Conservation (phyloP, 2,888 invertebrate genomes). For the Pachymerium ferrugineum region DNA sequence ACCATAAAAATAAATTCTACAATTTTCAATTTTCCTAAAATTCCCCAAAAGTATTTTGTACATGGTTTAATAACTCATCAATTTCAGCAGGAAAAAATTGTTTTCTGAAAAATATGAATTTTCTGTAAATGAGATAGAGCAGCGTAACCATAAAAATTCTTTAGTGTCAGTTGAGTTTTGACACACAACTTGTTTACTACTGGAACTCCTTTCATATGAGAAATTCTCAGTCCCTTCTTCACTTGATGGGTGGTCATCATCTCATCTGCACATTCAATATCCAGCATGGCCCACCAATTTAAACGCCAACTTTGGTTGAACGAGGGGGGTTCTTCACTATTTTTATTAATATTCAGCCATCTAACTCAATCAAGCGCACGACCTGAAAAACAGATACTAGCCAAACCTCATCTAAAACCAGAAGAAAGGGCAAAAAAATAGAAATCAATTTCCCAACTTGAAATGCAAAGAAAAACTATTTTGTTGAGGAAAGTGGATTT, state of each 20-base stretch:
- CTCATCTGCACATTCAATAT: not conserved
- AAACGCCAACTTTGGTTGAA: not conserved
- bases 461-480: not conserved
- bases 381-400: too few species aligned
- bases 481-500: not conserved
- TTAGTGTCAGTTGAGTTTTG: not conserved
- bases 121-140: not conserved
- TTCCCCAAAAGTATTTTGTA: too few species aligned
- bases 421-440: not conserved
- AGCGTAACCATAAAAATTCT: not conserved
- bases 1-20: too few species aligned
- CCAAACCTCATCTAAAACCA: too few species aligned
- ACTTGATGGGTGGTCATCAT: not conserved
- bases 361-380: not conserved
- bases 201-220: not conserved
- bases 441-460: not conserved
- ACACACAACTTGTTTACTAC: not conserved
- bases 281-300: not conserved
- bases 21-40: too few species aligned
- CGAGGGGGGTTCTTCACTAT: not conserved
- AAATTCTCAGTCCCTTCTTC: slow-evolving; percentile 1
- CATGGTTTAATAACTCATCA: too few species aligned
- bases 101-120: not conserved
- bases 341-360: not conserved
- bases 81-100: too few species aligned